Evolutionary conservation across 2,888 invertebrate species (phyloP), one percentile per base, ranked within the genome.

Genomic region (Drosophila koepferae): DNA sequence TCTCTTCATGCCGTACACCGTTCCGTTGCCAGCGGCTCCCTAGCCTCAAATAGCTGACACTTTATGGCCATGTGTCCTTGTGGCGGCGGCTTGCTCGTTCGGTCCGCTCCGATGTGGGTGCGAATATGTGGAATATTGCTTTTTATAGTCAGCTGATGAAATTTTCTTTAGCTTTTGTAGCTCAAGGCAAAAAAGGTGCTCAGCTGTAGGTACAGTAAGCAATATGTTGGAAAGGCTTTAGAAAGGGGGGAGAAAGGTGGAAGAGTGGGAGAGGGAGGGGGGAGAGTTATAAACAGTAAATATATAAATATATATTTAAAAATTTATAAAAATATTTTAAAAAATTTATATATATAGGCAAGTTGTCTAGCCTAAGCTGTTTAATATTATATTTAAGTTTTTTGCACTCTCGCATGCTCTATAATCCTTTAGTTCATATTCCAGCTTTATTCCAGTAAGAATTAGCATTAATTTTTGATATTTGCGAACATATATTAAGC

Each of bases 21-120:
- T 38, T 38, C 40, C 54, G 40, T 20, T 38, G 38, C 38, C 20
- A 31, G 59, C 64, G 43, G 43, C 49, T 51, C 53, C 46, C 62
- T 51, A 49, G 58, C 67, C 62, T 34, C 55, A 68, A 82, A 80
- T 77, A 69, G 76, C 73, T 74, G 84, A 72, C 84, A 79, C 82
- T 85, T 85, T 85, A 89, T 89, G 81, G 79, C 87, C 65, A 41
- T 48, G 59, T 85, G 86, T 86, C 90, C 86, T 87, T 86, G 82
- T 71, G 28, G 28, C 20, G 20, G 20, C 2, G 87, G 76, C 77
- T 75, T 44, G 55, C 46, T n/a, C 34, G 9, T 8, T 34, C 38
- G 14, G 64, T 56, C 48, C 40, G 41, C 20, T 48, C 8, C 14
- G 41, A 8, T 51, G 4, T 40, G 38, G 48, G 56, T 51, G 53